phyloP scores from a whole-genome alignment of 2,888 invertebrate species.

The Perizoma affinitatum region DNA sequence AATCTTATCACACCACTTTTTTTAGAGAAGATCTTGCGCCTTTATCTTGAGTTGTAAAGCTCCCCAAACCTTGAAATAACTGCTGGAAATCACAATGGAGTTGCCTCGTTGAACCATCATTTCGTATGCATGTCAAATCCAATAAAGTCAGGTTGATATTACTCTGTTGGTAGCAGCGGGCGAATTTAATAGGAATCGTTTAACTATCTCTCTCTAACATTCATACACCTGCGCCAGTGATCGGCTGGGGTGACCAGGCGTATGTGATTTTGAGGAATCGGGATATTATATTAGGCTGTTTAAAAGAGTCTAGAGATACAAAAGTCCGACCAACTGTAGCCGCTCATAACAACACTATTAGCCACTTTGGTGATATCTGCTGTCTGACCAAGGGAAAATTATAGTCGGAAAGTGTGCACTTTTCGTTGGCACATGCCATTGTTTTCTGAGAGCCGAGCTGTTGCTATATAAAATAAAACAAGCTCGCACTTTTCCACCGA shows the following conservation, averaged over 20 bases:
- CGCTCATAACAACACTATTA: too few species aligned
- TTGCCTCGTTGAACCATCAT: slow-evolving; percentile 1
- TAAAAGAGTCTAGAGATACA: background rate
- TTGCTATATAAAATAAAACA: background rate
- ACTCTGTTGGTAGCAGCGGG: background rate
- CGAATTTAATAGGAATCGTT: slow-evolving; percentile 8
- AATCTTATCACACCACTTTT: too few species aligned
- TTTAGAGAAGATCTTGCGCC: too few species aligned
- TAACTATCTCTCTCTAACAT: slow-evolving; percentile 10
- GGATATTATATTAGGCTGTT: too few species aligned
- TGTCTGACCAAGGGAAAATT: too few species aligned
- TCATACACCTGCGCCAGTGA: slow-evolving; percentile 3
- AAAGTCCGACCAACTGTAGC: too few species aligned
- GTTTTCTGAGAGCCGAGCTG: too few species aligned
- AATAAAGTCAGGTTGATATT: slow-evolving; percentile 11
- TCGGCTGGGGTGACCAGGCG: slow-evolving; percentile 2
- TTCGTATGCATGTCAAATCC: slow-evolving; percentile 23
- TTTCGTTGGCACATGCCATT: too few species aligned
- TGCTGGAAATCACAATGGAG: background rate
- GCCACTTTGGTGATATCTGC: too few species aligned
- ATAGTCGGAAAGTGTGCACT: too few species aligned
- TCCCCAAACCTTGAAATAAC: background rate
- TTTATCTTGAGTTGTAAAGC: too few species aligned
- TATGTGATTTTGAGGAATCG: background rate
- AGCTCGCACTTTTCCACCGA: slow-evolving; percentile 1